Evolutionary conservation across 2,888 invertebrate genomes (phyloP), one percentile per base, ranked within the genome.

Genomic region (Mimumesa dahlbomi): DNA sequence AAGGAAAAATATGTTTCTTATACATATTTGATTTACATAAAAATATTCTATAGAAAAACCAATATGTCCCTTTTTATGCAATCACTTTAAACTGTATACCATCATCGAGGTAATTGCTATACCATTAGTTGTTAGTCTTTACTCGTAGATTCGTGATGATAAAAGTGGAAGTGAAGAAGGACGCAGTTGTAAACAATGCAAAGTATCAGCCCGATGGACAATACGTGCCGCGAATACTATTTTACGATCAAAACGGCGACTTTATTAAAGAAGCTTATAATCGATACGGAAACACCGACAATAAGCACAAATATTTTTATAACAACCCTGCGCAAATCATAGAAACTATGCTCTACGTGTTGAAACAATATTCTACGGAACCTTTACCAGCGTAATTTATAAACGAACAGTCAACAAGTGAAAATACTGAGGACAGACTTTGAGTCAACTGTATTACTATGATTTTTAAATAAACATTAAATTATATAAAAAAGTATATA

Each of bases 211-310:
- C 93, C 0, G 94, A 94, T 80, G 94, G 94, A 3, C 91, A 90
- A 14, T 94, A 94, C 78, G 93, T 94, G 85, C 94, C 94, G 2
- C 91, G 94, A 80, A 92, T 94, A 34, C 87, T 94, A 21, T 94
- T 94, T 86, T 89, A 93, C 61, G 91, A 92, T 63, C 90, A 93
- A 9, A 87, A 90, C 56, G 93, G 93, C 0, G 78, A 88, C 14
- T 90, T 93, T 0, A 91, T 92, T 80, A 80, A 87, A 2, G 91
- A 92, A 11, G 91, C 93, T 16, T 91, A 88, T 77, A 93, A 94
- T 85, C 92, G 91, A 78, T 90, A 91, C 9, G 92, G 92, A 2
- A 92, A 92, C 84, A 89, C 87, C 13, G 91, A 92, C 56, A 92
- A 93, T 82, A 92, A 92, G 72, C 93, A 91, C 82, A 90, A 88